Conservation (phyloP, 2,797 vertebrate species). For the Mus minutoides region DNA sequence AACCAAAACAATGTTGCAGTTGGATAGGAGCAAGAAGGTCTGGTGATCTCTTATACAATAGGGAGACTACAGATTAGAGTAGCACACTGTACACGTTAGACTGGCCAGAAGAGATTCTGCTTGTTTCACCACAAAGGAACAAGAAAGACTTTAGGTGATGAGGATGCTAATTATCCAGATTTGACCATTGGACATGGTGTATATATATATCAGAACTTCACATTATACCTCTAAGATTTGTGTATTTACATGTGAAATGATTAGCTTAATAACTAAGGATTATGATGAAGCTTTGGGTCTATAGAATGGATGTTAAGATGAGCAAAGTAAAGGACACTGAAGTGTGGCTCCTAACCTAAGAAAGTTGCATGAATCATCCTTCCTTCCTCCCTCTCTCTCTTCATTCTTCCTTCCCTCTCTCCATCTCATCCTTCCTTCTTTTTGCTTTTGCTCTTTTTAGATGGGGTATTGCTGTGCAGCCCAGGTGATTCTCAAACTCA, state of each 20-base stretch:
- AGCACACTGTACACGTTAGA: not conserved
- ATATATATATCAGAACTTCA: not conserved
- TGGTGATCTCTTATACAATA: not conserved
- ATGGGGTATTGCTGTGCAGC: not conserved
- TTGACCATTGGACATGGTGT: not conserved
- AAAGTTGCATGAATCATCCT: not conserved
- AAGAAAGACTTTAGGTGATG: not conserved
- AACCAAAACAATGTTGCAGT: not conserved
- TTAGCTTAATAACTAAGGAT: slow-evolving; percentile 22
- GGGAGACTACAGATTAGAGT: not conserved
- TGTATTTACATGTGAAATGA: not conserved
- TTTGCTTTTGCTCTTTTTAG: not conserved
- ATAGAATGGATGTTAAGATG: not conserved
- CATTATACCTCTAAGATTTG: not conserved
- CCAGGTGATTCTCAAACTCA: not conserved
- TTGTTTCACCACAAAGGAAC: not conserved
- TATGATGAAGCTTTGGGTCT: not conserved
- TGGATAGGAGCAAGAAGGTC: not conserved
- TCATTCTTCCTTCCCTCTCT: too few relatives aligned
- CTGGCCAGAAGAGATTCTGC: not conserved
- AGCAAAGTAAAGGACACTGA: not conserved
- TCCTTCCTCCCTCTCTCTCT: not conserved
- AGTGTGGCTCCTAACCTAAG: not conserved
- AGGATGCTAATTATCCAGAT: not conserved
- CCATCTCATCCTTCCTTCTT: not conserved